Percentiles rank a stretch among this genome's conserved stretches.
Evolutionary conservation across 2,797 vertebrate species (phyloP).

Genomic region (Schizopygopsis malacanthus): DNA sequence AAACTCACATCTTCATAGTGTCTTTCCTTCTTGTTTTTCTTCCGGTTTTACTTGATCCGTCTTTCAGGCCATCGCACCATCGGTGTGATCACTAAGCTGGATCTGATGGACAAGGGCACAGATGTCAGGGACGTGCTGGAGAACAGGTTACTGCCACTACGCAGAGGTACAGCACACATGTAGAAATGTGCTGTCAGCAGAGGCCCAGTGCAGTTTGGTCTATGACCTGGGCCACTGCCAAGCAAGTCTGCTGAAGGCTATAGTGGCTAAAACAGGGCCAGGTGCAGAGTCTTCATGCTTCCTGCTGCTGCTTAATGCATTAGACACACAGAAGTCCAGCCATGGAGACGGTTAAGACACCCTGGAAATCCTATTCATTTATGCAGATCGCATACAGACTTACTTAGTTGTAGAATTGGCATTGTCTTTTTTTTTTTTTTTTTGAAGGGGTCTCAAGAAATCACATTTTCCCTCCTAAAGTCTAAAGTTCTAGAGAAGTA

Average conservation of each 20-base stretch:
- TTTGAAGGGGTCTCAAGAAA: neutral
- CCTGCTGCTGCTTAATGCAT: slow-evolving; percentile 73
- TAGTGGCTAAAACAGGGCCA: slow-evolving; percentile 70
- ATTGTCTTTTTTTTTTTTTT: neutral
- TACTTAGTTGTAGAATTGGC: neutral
- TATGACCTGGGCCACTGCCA: slow-evolving; percentile 50
- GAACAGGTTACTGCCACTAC: slow-evolving; percentile 91
- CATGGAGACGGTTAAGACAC: neutral
- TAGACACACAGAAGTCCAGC: slow-evolving; percentile 69
- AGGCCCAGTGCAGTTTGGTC: slow-evolving; percentile 13
- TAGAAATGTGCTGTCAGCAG: slow-evolving; percentile 30
- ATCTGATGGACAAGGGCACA: slow-evolving; percentile 94
- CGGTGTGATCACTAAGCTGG: slow-evolving; percentile 93
- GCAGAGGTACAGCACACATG: slow-evolving; percentile 78
- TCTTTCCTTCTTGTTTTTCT: slow-evolving; percentile 2
- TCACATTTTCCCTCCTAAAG: neutral
- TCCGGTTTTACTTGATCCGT: neutral
- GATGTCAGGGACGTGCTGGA: slow-evolving; percentile 88
- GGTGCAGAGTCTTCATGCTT: slow-evolving; percentile 76
- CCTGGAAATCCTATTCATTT: slow-evolving; percentile 21
- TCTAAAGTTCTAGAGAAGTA: neutral
- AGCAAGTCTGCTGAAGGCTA: slow-evolving; percentile 41
- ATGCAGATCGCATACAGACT: neutral
- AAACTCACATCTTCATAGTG: neutral
- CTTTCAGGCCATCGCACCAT: slow-evolving; percentile 88